phyloP scores from a whole-genome alignment of 2,797 vertebrate species.

The Buphagus erythrorhynchus region DNA sequence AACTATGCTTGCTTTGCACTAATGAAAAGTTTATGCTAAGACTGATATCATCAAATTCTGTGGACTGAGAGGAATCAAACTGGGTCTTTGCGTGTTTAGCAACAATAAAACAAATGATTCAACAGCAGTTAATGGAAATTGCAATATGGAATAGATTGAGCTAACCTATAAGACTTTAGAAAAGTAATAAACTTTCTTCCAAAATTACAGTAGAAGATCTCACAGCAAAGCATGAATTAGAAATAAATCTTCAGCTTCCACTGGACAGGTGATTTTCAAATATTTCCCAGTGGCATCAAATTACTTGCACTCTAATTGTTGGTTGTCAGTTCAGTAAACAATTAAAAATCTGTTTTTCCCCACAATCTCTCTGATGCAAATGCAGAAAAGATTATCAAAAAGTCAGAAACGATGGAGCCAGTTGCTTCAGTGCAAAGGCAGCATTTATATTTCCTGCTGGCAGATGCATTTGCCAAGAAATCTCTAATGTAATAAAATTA shows the following conservation, averaged over 20 bases:
- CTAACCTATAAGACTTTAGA: neutral
- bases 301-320: constrained; percentile 47
- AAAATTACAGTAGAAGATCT: neutral
- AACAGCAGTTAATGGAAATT: neutral
- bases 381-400: constrained; percentile 62
- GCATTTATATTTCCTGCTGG: constrained; percentile 78
- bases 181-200: neutral
- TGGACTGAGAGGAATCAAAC: neutral
- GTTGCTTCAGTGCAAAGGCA: constrained; percentile 69
- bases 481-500: constrained; percentile 83
- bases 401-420: constrained; percentile 63
- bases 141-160: neutral
- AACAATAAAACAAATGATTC: constrained; percentile 16
- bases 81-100: neutral
- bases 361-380: constrained; percentile 63
- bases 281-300: neutral
- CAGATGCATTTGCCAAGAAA: constrained; percentile 81
- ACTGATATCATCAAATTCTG: neutral
- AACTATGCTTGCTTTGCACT: neutral
- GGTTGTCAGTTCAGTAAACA: constrained; percentile 66
- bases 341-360: constrained; percentile 69
- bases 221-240: neutral
- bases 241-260: constrained; percentile 18
- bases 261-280: constrained; percentile 50
- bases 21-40: constrained; percentile 10